phyloP scores from a whole-genome alignment of 2,888 invertebrate species.

The Tolmerus cingulatus region DNA sequence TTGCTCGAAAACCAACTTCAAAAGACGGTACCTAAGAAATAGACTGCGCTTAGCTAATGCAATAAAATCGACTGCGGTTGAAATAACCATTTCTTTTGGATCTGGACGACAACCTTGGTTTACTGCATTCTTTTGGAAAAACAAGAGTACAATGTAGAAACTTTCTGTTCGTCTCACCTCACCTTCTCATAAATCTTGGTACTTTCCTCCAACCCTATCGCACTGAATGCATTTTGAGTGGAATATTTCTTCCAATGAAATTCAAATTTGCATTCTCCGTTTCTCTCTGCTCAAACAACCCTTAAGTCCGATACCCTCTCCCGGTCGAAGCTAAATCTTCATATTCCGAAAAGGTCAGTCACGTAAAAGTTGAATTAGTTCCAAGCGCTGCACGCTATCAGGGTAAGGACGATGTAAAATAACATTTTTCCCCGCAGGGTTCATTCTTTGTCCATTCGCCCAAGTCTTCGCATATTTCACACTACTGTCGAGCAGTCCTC shows the following conservation, averaged over 20 bases:
- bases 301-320: neutral
- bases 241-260: neutral
- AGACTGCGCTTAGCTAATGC: neutral
- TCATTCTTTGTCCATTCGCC: neutral
- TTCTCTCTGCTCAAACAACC: neutral
- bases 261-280: neutral
- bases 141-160: neutral
- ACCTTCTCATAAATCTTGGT: neutral
- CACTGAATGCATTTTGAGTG: neutral
- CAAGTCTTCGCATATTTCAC: neutral
- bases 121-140: neutral
- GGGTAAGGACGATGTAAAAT: neutral
- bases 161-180: neutral
- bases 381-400: neutral
- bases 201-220: neutral
- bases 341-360: neutral
- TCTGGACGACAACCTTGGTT: neutral
- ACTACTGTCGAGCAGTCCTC: neutral
- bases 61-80: neutral
- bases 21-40: neutral
- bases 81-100: neutral
- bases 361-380: neutral
- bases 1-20: neutral
- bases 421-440: neutral
- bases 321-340: neutral